phyloP scores from a whole-genome alignment of 2,113 vertebrate genomes.

The Pseudolaguvia tuberculata region DNA sequence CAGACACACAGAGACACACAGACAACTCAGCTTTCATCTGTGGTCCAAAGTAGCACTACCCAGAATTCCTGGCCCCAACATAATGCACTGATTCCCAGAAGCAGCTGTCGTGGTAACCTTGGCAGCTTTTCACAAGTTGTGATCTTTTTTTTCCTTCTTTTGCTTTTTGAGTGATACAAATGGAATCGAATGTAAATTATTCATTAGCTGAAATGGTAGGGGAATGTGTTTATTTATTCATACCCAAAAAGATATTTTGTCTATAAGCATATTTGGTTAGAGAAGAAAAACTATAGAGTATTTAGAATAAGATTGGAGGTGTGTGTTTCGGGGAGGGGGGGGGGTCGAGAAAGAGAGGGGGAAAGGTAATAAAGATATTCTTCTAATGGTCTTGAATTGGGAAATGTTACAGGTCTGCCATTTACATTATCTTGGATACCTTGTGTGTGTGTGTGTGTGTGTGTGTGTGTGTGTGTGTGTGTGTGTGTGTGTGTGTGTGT shows the following conservation, averaged over 20 bases:
- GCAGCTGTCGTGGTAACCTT: conserved; percentile 76
- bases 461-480: conserved; percentile 27
- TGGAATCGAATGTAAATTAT: conserved; percentile 57
- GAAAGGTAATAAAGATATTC: neutral
- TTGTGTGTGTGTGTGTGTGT: conserved; percentile 23
- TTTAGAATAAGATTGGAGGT: neutral
- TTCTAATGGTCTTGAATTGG: conserved; percentile 4
- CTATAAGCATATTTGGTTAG: conserved; percentile 29
- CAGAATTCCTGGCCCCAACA: conserved; percentile 75
- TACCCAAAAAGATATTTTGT: conserved; percentile 42
- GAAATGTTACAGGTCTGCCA: conserved; percentile 22
- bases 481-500: conserved; percentile 23
- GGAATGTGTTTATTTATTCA: conserved; percentile 51
- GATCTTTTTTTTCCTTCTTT: conserved; percentile 49
- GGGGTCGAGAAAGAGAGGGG: neutral
- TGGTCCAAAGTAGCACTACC: conserved; percentile 75
- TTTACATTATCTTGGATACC: conserved; percentile 41
- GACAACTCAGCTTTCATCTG: conserved; percentile 63
- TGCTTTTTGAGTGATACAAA: conserved; percentile 54
- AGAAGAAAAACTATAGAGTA: conserved; percentile 18
- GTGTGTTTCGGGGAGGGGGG: no score
- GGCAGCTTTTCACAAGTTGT: conserved; percentile 76
- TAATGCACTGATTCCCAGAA: conserved; percentile 72
- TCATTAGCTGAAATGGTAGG: conserved; percentile 53
- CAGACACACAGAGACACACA: no score